These are phyloP conservation scores for Falcunculus frontatus DNA, from an alignment of 2,113 vertebrate species.

Conservation along the genomic window DNA sequence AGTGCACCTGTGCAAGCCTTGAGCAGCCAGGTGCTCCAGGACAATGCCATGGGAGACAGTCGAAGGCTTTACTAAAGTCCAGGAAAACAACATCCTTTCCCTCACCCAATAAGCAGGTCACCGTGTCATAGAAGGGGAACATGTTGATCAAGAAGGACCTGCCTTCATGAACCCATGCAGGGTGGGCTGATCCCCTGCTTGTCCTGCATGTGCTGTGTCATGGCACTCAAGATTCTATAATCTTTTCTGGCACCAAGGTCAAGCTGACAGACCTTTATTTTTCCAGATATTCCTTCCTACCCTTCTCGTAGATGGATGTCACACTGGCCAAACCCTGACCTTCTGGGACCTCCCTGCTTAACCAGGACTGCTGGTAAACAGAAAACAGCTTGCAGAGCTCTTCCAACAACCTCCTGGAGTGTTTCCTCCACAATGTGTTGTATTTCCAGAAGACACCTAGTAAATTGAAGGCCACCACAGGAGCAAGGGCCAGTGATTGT, in stretches of 20 bases:
- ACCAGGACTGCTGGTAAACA: neutral
- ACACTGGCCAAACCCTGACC: neutral
- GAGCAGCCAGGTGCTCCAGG: neutral
- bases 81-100: neutral
- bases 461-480: neutral
- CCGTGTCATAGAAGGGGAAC: neutral
- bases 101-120: neutral
- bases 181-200: neutral
- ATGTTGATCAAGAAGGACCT: neutral
- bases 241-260: neutral
- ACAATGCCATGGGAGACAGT: neutral
- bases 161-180: neutral
- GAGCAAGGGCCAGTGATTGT: accelerated
- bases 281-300: neutral
- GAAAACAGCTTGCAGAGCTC: neutral
- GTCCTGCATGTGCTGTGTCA: neutral
- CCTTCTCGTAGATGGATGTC: neutral
- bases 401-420: neutral
- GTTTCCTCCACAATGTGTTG: neutral
- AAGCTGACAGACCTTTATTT: neutral
- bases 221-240: neutral
- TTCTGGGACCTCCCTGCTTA: neutral
- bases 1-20: neutral
- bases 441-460: neutral
- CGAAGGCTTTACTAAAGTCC: neutral